Evolutionary conservation across 2,113 vertebrate genomes (phyloP).

Genomic region (Cairina moschata): DNA sequence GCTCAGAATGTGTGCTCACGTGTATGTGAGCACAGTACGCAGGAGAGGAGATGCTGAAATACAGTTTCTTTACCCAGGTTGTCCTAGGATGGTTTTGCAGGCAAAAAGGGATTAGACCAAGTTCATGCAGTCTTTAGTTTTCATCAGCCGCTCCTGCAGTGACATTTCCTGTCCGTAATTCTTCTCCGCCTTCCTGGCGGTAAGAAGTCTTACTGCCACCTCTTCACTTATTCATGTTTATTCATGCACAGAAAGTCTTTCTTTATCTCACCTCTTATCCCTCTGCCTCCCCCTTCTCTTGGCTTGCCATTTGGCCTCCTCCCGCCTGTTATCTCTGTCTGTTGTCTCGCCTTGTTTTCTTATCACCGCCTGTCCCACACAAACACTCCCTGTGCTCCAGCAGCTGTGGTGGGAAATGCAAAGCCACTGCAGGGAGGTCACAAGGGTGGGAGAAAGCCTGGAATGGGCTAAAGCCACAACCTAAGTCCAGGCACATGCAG

Average conservation of each 20-base stretch:
- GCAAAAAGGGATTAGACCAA: background rate
- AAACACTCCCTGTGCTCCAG: background rate
- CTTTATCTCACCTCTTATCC: slow-evolving; percentile 28
- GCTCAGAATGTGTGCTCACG: background rate
- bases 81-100: background rate
- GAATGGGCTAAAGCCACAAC: background rate
- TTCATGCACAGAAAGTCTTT: slow-evolving; percentile 33
- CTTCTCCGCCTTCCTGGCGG: slow-evolving; percentile 3
- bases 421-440: background rate
- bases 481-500: background rate
- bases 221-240: slow-evolving; percentile 42
- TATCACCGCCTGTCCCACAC: background rate
- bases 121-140: slow-evolving; percentile 21
- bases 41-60: background rate
- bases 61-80: background rate
- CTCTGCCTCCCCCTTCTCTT: slow-evolving; percentile 3
- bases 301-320: slow-evolving; percentile 52
- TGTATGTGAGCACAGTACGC: background rate
- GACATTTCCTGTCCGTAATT: background rate
- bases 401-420: slow-evolving; percentile 34
- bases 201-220: background rate
- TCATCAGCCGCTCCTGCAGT: background rate
- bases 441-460: background rate
- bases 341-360: slow-evolving; percentile 51
- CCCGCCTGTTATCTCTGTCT: slow-evolving; percentile 16